Base-by-base conservation (phyloP, 2,888 invertebrate species). In the Harmothoe impar region DNA sequence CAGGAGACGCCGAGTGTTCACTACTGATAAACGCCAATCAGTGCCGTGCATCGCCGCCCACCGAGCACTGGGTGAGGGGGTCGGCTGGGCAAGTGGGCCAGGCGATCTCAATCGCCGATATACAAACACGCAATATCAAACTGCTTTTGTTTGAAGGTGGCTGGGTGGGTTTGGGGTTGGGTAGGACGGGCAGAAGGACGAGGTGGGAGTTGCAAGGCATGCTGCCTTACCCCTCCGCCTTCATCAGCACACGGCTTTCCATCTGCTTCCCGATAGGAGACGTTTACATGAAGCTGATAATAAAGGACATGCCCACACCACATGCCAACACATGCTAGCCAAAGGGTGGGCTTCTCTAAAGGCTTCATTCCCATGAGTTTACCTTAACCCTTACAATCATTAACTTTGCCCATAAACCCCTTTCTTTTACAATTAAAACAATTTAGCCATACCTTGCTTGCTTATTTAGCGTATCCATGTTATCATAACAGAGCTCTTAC, bases 91-190 rank as follows among this genome's bases (percentile, higher is more conserved):
- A 31, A 31, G 25, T n/a, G 77, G 25, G 25, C 17, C 77, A 15
- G 5, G 43, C 81, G 81, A 72, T 72, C 72, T 29, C 25, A 25
- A 72, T 72, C 72, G 29, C 29, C 72, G 25, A 72, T 72, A 72
- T 72, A 72, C 72, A 72, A 72, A 17, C 72, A 72, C 31, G 72
- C 72, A 25, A 72, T 72, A 72, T 72, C 72, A 29, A 62, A 15
- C 72, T 15, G 72, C n/a, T 25, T 72, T 72, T 72, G 72, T 72
- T 72, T 72, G 72, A 72, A 15, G 25, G 81, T 33, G 81, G 81
- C 31, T 77, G 77, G 25, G n/a, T n/a, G 43, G 62, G 62, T 62
- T 62, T 15, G 25, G 62, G 62, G 23, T 62, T 25, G 31, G 25
- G 77, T 1, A 31, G 77, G 7, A 25, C 7, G 31, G 31, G 77